Conservation (phyloP, 2,797 vertebrate genomes). For the Acridotheres tristis region DNA sequence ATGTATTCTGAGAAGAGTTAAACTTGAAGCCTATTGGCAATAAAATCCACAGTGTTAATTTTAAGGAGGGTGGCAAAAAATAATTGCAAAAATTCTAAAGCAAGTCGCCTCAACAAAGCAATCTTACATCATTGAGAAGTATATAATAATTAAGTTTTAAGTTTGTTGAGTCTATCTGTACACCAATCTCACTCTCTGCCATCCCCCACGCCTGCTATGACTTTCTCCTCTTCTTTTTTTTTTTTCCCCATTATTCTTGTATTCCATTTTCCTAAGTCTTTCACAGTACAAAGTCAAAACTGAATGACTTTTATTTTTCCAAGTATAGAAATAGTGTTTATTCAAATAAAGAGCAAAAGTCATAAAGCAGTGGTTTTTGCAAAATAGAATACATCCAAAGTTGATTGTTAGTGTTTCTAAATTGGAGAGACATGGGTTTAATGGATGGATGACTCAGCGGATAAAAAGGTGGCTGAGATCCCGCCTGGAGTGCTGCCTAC, state of each 20-base stretch:
- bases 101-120: not conserved
- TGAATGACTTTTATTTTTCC: fast-evolving
- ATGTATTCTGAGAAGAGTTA: not conserved
- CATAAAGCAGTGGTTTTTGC: not conserved
- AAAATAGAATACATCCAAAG: not conserved
- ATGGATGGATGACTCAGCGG: not conserved
- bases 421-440: not conserved
- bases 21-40: not conserved
- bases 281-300: not conserved
- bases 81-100: not conserved
- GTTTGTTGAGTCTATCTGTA: not conserved
- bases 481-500: not conserved
- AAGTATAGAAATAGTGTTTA: not conserved
- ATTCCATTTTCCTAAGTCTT: not conserved
- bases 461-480: not conserved
- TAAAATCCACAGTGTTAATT: not conserved
- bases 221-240: fast-evolving
- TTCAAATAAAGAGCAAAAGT: not conserved
- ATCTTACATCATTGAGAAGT: not conserved
- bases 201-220: fast-evolving
- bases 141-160: not conserved
- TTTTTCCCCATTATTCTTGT: not conserved
- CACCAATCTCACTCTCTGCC: fast-evolving
- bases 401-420: not conserved
- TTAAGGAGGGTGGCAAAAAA: not conserved